Percentiles rank a stretch among this genome's conserved stretches.
Evolutionary conservation across 2,797 vertebrate genomes (phyloP).

Genomic region (Poecile montanus): DNA sequence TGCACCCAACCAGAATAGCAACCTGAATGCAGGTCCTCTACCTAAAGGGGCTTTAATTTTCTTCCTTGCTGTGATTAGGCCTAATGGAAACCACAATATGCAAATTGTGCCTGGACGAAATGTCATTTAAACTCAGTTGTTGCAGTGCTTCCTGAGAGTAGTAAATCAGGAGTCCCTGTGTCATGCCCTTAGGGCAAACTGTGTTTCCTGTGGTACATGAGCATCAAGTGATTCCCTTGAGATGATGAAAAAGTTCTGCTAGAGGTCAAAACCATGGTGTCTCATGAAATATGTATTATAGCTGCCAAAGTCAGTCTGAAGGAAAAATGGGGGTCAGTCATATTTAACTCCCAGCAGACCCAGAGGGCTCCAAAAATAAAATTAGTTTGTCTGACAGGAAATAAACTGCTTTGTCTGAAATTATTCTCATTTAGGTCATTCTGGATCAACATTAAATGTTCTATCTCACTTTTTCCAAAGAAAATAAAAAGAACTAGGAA

Average conservation of each 20-base stretch:
- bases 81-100: background rate
- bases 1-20: background rate
- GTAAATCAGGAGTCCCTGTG: background rate
- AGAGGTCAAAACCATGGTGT: background rate
- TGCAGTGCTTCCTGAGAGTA: background rate
- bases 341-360: background rate
- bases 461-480: background rate
- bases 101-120: background rate
- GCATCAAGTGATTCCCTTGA: background rate
- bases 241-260: background rate
- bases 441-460: background rate
- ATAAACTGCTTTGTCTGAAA: background rate
- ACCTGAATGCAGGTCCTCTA: background rate
- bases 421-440: background rate
- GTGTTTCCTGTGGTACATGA: background rate
- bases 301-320: background rate
- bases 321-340: background rate
- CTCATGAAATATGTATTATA: background rate
- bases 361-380: background rate
- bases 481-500: background rate
- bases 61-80: background rate
- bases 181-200: background rate
- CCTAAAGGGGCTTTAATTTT: background rate
- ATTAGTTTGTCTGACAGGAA: background rate
- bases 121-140: background rate